Conservation (phyloP, 1,140 invertebrate genomes). For the Cotesia glomerata region DNA sequence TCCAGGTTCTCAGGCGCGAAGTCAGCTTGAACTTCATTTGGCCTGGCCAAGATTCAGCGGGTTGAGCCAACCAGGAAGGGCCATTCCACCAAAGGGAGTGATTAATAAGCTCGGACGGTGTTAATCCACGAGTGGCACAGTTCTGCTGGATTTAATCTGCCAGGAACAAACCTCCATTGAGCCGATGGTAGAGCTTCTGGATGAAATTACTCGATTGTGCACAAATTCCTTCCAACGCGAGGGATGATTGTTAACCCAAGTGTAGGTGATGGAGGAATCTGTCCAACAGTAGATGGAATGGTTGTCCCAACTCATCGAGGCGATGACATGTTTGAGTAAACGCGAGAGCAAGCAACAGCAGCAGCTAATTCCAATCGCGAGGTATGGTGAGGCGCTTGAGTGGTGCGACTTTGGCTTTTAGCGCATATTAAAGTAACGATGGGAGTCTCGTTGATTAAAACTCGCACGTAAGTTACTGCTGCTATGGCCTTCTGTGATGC, state of each 20-base stretch:
- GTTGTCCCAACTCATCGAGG: conserved; percentile 10
- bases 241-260: conserved; percentile 38
- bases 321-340: neutral
- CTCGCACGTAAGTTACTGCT: conserved; percentile 31
- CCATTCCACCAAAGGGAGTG: conserved; percentile 51
- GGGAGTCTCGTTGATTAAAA: neutral
- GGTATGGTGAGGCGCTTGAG: conserved; percentile 43
- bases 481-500: conserved; percentile 31
- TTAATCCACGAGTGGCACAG: conserved; percentile 45
- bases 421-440: neutral
- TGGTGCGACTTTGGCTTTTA: conserved; percentile 43
- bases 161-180: conserved; percentile 39
- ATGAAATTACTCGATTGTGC: conserved; percentile 50
- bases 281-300: conserved; percentile 42
- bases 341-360: conserved; percentile 25
- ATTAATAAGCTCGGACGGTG: conserved; percentile 31
- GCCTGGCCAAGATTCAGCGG: conserved; percentile 20
- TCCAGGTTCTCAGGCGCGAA: too few relatives aligned
- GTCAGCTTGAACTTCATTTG: neutral
- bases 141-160: conserved; percentile 51
- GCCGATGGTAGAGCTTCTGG: conserved; percentile 32
- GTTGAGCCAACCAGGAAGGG: conserved; percentile 40
- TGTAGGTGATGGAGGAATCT: conserved; percentile 43
- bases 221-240: conserved; percentile 46
- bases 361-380: conserved; percentile 41